Evolutionary conservation across 2,113 vertebrate species (phyloP).

Genomic region (Vireo altiloquus): DNA sequence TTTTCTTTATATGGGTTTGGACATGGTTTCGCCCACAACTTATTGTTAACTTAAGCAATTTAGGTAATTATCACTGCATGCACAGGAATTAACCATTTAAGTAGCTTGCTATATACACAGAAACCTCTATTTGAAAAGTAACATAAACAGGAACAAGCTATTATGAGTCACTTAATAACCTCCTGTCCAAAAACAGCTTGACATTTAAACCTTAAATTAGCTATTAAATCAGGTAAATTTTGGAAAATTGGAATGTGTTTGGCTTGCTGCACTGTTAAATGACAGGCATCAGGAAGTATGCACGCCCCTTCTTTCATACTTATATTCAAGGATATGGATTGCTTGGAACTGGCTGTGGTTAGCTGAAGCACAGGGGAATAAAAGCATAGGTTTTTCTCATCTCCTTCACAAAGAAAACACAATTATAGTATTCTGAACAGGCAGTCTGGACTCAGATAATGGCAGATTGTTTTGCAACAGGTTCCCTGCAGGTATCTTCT

Average conservation of each 20-base stretch:
- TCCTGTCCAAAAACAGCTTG: neutral
- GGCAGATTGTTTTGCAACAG: neutral
- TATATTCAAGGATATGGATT: neutral
- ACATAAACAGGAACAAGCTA: neutral
- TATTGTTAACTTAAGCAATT: slow-evolving; percentile 46
- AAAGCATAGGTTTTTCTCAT: neutral
- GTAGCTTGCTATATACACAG: neutral
- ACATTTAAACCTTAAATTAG: slow-evolving; percentile 40
- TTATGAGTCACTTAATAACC: slow-evolving; percentile 18
- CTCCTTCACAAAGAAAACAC: neutral
- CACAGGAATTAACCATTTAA: slow-evolving; percentile 30
- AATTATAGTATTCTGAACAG: neutral
- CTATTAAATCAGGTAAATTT: neutral
- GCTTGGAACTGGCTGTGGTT: neutral
- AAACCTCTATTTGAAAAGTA: slow-evolving; percentile 21
- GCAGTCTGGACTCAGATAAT: neutral
- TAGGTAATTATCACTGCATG: slow-evolving; percentile 17
- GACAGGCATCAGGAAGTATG: slow-evolving; percentile 1
- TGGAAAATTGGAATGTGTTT: neutral
- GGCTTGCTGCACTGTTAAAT: neutral
- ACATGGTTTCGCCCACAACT: neutral
- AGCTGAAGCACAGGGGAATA: neutral
- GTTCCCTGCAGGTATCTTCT: neutral
- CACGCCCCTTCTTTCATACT: neutral
- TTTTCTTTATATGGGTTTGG: slow-evolving; percentile 2